Percentiles rank a stretch among this genome's conserved stretches.
These are phyloP conservation scores for Micrasema minimum DNA, from an alignment of 1,140 invertebrate species.

Conservation along the genomic window DNA sequence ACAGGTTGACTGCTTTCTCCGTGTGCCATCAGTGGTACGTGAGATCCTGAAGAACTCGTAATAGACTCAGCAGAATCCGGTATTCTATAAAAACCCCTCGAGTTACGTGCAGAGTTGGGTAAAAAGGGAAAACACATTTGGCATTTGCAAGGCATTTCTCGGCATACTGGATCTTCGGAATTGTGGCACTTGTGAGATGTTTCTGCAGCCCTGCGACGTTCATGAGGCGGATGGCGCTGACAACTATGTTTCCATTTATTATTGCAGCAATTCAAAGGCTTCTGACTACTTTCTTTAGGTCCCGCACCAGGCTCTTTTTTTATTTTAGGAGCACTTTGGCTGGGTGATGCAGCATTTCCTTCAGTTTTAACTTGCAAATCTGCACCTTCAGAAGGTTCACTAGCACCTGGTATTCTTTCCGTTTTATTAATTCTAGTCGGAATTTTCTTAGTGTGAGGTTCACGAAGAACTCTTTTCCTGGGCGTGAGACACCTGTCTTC, in stretches of 20 bases:
- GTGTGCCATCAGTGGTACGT: neutral
- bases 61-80: conserved; percentile 14
- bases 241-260: conserved; percentile 37
- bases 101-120: conserved; percentile 31
- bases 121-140: conserved; percentile 47
- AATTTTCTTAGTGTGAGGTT: conserved; percentile 43
- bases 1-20: conserved; percentile 1
- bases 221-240: neutral
- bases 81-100: conserved; percentile 1
- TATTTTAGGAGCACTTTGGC: conserved; percentile 20
- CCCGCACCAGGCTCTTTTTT: conserved; percentile 19
- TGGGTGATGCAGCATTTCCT: neutral
- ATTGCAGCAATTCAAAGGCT: conserved; percentile 7
- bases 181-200: conserved; percentile 22
- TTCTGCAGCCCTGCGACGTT: neutral
- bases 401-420: conserved; percentile 3
- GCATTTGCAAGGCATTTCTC: conserved; percentile 44
- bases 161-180: conserved; percentile 16
- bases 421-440: conserved; percentile 35
- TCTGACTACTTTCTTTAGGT: conserved; percentile 1
- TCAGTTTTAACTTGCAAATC: conserved; percentile 28
- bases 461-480: conserved; percentile 57
- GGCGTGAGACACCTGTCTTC: conserved; percentile 56
- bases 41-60: neutral
- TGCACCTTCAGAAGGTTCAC: conserved; percentile 6